Percentiles rank a stretch among this genome's conserved stretches.
Conservation (phyloP, 2,797 vertebrate genomes). For the Acridotheres tristis region DNA sequence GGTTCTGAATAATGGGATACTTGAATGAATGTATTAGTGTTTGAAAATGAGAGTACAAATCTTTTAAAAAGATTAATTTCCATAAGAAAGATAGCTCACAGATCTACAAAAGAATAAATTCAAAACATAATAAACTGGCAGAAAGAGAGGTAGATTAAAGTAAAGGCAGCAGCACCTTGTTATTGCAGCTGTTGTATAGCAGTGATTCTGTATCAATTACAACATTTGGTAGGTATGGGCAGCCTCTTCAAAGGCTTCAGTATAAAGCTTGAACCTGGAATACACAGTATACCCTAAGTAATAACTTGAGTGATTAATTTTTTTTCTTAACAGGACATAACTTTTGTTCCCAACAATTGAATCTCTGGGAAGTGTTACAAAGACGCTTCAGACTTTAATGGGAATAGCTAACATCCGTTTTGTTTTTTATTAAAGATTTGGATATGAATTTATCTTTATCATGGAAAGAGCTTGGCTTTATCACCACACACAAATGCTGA, state of each 20-base stretch:
- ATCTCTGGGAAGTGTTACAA: conserved; percentile 77
- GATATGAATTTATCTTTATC: conserved; percentile 81
- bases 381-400: conserved; percentile 65
- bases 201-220: conserved; percentile 92
- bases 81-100: conserved; percentile 97
- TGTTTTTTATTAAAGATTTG: conserved; percentile 77
- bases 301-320: conserved; percentile 84
- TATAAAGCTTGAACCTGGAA: conserved; percentile 80
- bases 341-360: conserved; percentile 84
- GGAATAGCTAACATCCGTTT: conserved; percentile 68
- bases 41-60: conserved; percentile 89
- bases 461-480: conserved; percentile 77
- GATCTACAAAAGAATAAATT: conserved; percentile 95
- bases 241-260: conserved; percentile 88
- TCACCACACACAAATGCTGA: conserved; percentile 72
- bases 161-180: conserved; percentile 89
- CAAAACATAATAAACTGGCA: conserved; percentile 88
- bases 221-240: conserved; percentile 80
- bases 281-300: conserved; percentile 77
- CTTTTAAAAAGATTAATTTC: conserved; percentile 95
- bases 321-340: conserved; percentile 79
- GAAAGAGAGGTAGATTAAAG: conserved; percentile 94
- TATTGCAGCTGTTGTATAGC: conserved; percentile 85
- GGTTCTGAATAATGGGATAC: conserved; percentile 92
- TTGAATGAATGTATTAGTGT: conserved; percentile 94